Evolutionary conservation across 1,140 invertebrate genomes (phyloP), one percentile per base, ranked within the genome.

Genomic region (Tenebrio molitor): DNA sequence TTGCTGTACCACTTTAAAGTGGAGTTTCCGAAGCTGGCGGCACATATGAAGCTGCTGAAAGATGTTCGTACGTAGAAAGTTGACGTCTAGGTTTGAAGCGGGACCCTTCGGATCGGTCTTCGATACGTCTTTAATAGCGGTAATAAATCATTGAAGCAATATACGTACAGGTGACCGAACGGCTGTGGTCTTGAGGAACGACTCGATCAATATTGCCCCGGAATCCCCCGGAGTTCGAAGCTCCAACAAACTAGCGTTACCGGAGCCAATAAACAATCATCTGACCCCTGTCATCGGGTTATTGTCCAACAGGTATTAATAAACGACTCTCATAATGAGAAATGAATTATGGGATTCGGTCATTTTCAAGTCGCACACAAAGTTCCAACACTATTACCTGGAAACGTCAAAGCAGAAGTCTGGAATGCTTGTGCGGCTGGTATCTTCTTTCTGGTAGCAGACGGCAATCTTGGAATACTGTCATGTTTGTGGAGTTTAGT

Each of bases 221-320:
- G 15, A 65, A 50, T 29, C 68, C 44, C 75, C 75, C 68, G 67
- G 63, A 66, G 64, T 66, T 41, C 15, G 36, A 42, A 66, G 64
- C 42, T 66, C 33, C 64, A 66, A 66, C 62, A 65, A 65, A 65
- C 19, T 65, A 65, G 14, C 34, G 36, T 66, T 29, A 66, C 64
- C 64, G 39, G 12, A 66, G 63, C 76, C 76, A 73, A 77, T 77
- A 77, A 77, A 77, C 76, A 75, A 77, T 77, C 73, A 77, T 72
- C 76, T 69, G 71, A 70, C 76, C 76, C 76, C 71, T 77, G 76
- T 77, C 76, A 73, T 73, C 76, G 69, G 68, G 66, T 77, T 77
- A 77, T 77, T 77, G 73, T 75, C 76, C 76, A 77, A 77, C 76
- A 77, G 74, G 76, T 77, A 77, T 77, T 77, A 77, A 77, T 77